Evolutionary conservation across 1,140 invertebrate genomes (phyloP).

Genomic region (Dendrolimus punctatus): DNA sequence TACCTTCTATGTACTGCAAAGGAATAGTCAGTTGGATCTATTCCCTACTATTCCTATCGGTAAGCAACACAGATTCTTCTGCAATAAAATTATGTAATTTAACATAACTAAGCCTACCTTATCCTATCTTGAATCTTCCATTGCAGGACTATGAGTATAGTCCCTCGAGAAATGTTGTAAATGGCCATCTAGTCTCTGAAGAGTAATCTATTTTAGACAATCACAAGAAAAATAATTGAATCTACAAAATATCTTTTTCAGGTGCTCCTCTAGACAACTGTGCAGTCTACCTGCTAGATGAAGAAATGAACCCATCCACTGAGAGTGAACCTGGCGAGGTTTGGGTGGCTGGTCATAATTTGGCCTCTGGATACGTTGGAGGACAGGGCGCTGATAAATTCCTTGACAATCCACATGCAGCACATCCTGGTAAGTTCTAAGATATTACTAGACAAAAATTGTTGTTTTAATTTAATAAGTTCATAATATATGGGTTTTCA

Average conservation of each 20-base stretch:
- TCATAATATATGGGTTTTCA: too few relatives aligned
- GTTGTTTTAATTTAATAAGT: background rate
- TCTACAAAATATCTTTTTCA: slow-evolving; percentile 27
- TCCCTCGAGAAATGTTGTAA: too few relatives aligned
- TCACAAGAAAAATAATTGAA: background rate
- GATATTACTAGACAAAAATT: background rate
- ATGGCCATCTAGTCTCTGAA: background rate
- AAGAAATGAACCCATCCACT: slow-evolving; percentile 77
- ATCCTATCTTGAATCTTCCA: too few relatives aligned
- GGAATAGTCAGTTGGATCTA: slow-evolving; percentile 73
- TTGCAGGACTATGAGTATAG: too few relatives aligned
- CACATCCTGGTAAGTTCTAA: slow-evolving; percentile 73
- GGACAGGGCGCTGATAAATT: slow-evolving; percentile 81
- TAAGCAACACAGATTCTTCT: slow-evolving; percentile 48
- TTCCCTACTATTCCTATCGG: slow-evolving; percentile 86
- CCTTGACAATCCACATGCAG: slow-evolving; percentile 78
- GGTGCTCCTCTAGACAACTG: slow-evolving; percentile 84
- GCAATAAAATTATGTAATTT: too few relatives aligned
- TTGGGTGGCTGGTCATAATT: slow-evolving; percentile 83
- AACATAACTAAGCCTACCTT: too few relatives aligned
- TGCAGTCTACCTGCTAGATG: slow-evolving; percentile 83
- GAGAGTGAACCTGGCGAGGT: slow-evolving; percentile 84
- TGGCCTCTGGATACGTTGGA: slow-evolving; percentile 86
- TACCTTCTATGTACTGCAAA: slow-evolving; percentile 63
- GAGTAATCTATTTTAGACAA: background rate